These are phyloP conservation scores for Dysdera silvatica DNA, from an alignment of 1,140 invertebrate species.

Conservation along the genomic window DNA sequence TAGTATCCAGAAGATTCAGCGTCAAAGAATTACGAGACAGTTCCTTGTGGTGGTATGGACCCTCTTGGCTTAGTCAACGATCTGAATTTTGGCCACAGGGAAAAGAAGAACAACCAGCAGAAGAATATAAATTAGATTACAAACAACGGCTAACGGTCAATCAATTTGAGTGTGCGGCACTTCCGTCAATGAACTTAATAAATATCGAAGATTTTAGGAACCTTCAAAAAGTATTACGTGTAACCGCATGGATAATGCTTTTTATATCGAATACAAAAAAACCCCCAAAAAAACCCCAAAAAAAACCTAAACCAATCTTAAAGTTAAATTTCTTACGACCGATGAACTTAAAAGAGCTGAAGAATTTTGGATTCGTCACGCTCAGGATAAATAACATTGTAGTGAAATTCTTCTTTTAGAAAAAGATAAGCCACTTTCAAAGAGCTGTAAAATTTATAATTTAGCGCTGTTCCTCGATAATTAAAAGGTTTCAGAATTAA, in stretches of 20 bases:
- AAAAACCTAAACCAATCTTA: too few relatives aligned
- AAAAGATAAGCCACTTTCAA: background rate
- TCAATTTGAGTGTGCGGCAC: background rate
- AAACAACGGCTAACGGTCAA: background rate
- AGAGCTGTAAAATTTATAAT: background rate
- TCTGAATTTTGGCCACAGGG: background rate
- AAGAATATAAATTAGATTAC: background rate
- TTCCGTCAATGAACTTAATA: background rate
- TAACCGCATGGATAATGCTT: background rate
- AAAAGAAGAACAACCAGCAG: background rate
- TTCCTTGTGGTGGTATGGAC: constrained; percentile 1
- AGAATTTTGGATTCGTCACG: background rate
- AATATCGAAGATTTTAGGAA: background rate
- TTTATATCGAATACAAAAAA: too few relatives aligned
- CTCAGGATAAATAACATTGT: background rate
- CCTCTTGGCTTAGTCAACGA: background rate
- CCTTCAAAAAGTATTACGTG: background rate
- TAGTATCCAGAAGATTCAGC: background rate
- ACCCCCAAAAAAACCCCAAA: too few relatives aligned
- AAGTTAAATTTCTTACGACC: background rate
- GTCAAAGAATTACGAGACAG: background rate
- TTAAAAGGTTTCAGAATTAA: constrained; percentile 4
- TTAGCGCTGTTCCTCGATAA: constrained; percentile 3
- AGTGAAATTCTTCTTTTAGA: background rate
- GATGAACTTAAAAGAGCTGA: background rate